These are phyloP conservation scores for Daubentonia madagascariensis DNA, from an alignment of 2,113 vertebrate species.

Conservation along the genomic window DNA sequence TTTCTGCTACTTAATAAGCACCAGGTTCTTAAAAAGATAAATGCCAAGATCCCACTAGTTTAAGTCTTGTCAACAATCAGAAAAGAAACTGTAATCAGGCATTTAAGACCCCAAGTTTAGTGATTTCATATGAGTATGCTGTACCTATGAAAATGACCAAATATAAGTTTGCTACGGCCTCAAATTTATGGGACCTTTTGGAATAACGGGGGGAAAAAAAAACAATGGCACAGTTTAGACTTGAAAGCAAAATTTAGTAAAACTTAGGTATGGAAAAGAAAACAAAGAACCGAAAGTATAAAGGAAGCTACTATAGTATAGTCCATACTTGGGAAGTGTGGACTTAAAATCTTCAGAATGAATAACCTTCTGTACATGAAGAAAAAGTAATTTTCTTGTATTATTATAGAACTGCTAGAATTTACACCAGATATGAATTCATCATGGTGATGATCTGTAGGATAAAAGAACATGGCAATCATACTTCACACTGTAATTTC, in stretches of 20 bases:
- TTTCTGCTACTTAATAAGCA: constrained; percentile 14
- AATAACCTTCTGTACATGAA: background rate
- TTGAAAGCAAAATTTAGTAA: background rate
- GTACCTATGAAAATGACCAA: background rate
- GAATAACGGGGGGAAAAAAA: background rate
- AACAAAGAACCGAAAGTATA: background rate
- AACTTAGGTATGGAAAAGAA: background rate
- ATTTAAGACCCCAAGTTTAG: background rate
- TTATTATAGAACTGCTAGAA: fast-evolving
- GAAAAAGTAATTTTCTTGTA: background rate
- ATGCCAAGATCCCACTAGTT: background rate
- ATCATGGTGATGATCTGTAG: background rate
- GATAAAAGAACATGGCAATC: background rate
- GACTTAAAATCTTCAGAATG: background rate
- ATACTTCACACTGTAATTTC: background rate
- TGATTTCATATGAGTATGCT: background rate
- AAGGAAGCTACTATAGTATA: background rate
- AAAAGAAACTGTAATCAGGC: background rate
- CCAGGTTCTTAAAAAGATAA: constrained; percentile 35
- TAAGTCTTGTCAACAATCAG: background rate
- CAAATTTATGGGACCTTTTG: background rate
- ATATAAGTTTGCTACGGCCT: background rate
- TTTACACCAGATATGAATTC: background rate
- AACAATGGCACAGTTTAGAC: background rate
- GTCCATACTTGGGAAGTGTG: background rate